Evolutionary conservation across 2,888 invertebrate genomes (phyloP).

Genomic region (Limnephilus lunatus): DNA sequence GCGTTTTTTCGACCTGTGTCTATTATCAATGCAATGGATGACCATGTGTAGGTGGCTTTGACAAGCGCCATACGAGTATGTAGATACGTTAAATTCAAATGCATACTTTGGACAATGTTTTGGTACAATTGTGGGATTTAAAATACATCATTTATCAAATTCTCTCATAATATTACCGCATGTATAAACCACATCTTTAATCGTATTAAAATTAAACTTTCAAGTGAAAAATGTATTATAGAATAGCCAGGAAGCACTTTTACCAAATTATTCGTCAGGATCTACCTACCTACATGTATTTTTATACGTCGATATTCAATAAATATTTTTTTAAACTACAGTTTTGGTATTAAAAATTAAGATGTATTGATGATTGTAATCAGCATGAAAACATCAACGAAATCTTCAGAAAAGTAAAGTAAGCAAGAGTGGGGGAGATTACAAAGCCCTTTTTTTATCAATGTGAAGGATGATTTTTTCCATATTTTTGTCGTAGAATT

Average conservation of each 20-base stretch:
- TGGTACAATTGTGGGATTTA: background rate
- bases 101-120: background rate
- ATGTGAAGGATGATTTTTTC: too few relatives aligned
- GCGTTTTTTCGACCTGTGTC: conserved; percentile 58
- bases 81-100: background rate
- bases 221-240: background rate
- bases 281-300: background rate
- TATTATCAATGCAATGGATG: conserved; percentile 57
- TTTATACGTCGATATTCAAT: too few relatives aligned
- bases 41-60: conserved; percentile 36
- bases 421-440: too few relatives aligned
- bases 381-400: too few relatives aligned
- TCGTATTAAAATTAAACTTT: background rate
- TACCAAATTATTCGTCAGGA: background rate
- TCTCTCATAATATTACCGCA: background rate
- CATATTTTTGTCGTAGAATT: too few relatives aligned
- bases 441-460: too few relatives aligned
- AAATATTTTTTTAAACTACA: too few relatives aligned
- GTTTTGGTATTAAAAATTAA: too few relatives aligned
- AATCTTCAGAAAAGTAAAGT: too few relatives aligned
- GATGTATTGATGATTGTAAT: too few relatives aligned
- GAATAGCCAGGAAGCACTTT: too few relatives aligned
- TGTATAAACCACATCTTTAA: background rate
- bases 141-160: too few relatives aligned
- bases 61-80: background rate